A percentile compares a stretch with the other conserved stretches of the same genome.
phyloP scores from a whole-genome alignment of 2,113 vertebrate species.

The Pampusana beccarii region DNA sequence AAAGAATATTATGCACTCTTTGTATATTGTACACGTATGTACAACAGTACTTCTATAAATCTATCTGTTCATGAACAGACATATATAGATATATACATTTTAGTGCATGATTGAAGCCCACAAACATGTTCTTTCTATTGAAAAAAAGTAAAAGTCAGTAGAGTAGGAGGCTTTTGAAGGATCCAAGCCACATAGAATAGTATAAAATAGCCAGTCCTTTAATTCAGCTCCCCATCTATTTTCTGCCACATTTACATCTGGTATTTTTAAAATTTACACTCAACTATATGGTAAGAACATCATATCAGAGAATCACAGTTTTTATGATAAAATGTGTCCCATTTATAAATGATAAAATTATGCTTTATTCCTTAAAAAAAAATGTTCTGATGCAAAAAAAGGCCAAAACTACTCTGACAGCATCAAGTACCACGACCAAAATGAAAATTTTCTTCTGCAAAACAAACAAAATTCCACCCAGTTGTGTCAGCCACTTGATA shows the following conservation, averaged over 20 bases:
- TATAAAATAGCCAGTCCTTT: not conserved
- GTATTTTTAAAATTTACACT: not conserved
- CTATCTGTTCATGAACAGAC: not conserved
- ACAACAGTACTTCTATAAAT: not conserved
- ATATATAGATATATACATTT: fast-evolving
- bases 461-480: not conserved
- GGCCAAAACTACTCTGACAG: not conserved
- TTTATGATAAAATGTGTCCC: not conserved
- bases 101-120: not conserved
- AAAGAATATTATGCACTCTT: not conserved
- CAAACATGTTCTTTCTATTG: not conserved
- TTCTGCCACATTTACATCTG: not conserved
- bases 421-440: not conserved
- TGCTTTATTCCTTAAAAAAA: not conserved
- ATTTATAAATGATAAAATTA: not conserved
- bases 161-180: not conserved
- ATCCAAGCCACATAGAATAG: not conserved
- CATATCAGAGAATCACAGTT: not conserved
- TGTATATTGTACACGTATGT: not conserved
- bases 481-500: fast-evolving
- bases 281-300: not conserved
- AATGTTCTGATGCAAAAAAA: not conserved
- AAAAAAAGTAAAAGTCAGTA: not conserved
- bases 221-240: not conserved
- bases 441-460: not conserved